A percentile compares a stretch with the other conserved stretches of the same genome.
phyloP scores from a whole-genome alignment of 2,113 vertebrate species.

The Aptenodytes forsteri region DNA sequence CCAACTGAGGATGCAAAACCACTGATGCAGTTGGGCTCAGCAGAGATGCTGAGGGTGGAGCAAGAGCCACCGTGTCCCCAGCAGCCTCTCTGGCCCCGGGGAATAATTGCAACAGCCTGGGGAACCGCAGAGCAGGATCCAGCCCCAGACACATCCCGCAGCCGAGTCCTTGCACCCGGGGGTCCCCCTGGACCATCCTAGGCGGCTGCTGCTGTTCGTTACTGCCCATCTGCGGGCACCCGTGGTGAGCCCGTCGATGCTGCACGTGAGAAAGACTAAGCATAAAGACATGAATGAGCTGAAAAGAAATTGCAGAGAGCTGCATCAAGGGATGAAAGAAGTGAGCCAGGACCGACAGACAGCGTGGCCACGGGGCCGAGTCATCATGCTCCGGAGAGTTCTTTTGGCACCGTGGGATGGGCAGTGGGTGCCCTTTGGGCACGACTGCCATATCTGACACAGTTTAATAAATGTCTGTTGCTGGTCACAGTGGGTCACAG shows the following conservation, averaged over 20 bases:
- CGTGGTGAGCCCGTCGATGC: rapidly evolving
- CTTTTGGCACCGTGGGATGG: not conserved
- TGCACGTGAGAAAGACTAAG: not conserved
- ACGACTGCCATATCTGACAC: rapidly evolving
- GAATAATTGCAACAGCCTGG: not conserved
- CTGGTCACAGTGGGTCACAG: not conserved
- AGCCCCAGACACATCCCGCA: rapidly evolving
- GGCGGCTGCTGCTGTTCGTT: not conserved
- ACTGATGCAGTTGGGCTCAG: not conserved
- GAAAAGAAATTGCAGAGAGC: not conserved
- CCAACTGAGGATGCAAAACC: not conserved
- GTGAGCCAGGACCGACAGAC: not conserved
- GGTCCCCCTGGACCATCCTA: not conserved
- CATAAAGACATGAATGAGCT: not conserved
- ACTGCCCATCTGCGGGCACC: not conserved
- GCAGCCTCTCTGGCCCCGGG: not conserved
- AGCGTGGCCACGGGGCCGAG: rapidly evolving
- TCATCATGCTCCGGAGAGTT: rapidly evolving
- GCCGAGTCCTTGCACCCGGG: not conserved
- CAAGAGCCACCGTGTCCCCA: not conserved
- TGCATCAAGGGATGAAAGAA: not conserved
- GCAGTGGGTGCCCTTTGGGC: not conserved
- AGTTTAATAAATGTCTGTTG: not conserved
- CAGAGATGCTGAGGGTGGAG: not conserved
- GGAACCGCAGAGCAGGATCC: not conserved